phyloP scores from a whole-genome alignment of 92 coral and sea anemone species.

The Heteractis magnifica region DNA sequence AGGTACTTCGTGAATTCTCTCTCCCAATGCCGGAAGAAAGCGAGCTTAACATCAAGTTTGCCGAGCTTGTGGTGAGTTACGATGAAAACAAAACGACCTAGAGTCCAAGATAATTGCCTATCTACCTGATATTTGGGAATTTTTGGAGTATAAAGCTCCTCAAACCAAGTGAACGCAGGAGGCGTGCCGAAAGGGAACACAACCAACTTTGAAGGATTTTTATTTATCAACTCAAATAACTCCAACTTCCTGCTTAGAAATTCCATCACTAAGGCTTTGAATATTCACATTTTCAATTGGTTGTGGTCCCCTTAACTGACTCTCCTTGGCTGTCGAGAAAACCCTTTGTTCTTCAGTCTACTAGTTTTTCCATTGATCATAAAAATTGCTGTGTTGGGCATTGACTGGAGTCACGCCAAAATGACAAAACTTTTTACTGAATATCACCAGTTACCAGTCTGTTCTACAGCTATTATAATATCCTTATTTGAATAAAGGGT shows the following conservation, averaged over 20 bases:
- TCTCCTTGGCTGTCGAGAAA: neutral
- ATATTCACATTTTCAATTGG: neutral
- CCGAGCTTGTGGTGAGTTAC: conserved; percentile 96
- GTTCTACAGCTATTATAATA: neutral
- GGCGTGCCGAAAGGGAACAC: conserved; percentile 24
- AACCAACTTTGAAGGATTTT: conserved; percentile 18
- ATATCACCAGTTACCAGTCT: neutral
- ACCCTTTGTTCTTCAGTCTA: conserved; percentile 15
- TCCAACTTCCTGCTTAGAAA: conserved; percentile 33
- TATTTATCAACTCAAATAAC: conserved; percentile 41
- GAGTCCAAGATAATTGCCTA: conserved; percentile 11
- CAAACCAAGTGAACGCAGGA: conserved; percentile 19
- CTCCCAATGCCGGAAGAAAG: conserved; percentile 98
- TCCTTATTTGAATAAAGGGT: neutral
- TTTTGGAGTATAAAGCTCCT: conserved; percentile 35
- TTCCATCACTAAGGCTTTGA: conserved; percentile 9
- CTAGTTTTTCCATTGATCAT: neutral
- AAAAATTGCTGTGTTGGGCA: neutral
- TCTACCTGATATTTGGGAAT: conserved; percentile 13
- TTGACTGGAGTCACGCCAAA: conserved; percentile 25
- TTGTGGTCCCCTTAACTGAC: neutral
- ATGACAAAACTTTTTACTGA: neutral
- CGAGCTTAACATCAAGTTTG: conserved; percentile 94
- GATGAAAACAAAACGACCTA: neutral
- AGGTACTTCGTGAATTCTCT: conserved; percentile 81